Conservation (phyloP, 2,113 vertebrate species). For the Romanogobio albipinnatus region DNA sequence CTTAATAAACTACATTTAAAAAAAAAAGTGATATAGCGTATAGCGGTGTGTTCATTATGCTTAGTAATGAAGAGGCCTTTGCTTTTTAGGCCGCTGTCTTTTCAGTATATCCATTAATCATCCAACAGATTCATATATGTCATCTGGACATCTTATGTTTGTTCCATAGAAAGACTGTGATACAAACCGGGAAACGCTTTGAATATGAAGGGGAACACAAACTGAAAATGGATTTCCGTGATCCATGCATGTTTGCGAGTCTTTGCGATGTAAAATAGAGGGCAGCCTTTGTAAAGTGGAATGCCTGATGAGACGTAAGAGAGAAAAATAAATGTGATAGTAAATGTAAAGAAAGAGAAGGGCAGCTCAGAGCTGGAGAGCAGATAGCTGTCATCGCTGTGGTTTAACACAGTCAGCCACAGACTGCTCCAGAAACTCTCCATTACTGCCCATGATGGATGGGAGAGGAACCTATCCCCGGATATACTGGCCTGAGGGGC, state of each 20-base stretch:
- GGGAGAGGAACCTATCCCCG: constrained; percentile 47
- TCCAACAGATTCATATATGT: background rate
- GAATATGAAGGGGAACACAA: background rate
- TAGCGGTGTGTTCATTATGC: background rate
- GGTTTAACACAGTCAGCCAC: constrained; percentile 58
- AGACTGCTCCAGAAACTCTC: constrained; percentile 58
- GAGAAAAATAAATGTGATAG: constrained; percentile 12
- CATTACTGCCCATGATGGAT: constrained; percentile 58
- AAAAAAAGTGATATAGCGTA: background rate
- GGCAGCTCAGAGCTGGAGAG: constrained; percentile 42
- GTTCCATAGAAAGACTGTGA: background rate
- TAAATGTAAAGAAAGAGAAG: constrained; percentile 7
- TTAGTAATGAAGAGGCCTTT: background rate
- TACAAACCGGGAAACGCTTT: background rate
- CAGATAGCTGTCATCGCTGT: constrained; percentile 58
- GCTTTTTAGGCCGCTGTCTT: background rate
- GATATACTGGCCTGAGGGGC: constrained; percentile 25
- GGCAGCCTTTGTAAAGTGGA: background rate
- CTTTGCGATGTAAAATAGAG: background rate
- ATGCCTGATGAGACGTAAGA: background rate
- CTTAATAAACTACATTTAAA: background rate
- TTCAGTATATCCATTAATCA: background rate
- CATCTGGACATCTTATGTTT: background rate
- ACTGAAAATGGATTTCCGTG: constrained; percentile 1
- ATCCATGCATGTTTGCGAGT: constrained; percentile 9